Evolutionary conservation across 2,113 vertebrate species (phyloP).

Genomic region (Hoplias malabaricus): DNA sequence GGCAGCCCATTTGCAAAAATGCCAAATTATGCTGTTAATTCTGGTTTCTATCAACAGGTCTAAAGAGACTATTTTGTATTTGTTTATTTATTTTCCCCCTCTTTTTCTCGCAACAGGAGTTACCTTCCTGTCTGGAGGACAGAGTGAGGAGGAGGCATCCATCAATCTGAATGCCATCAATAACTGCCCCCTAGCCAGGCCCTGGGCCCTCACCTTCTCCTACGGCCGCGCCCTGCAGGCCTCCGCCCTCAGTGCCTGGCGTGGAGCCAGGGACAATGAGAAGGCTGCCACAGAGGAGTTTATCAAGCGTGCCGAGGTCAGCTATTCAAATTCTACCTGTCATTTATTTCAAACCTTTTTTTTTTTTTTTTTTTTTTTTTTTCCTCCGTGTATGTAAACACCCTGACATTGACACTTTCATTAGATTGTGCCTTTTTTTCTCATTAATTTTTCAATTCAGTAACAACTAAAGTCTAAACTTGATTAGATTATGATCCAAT

Average conservation of each 20-base stretch:
- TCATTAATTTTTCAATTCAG: too few relatives aligned
- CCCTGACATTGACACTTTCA: background rate
- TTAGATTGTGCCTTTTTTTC: too few relatives aligned
- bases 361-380: too few relatives aligned
- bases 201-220: slow-evolving; percentile 97
- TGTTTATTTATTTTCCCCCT: background rate
- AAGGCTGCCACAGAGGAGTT: slow-evolving; percentile 88
- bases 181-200: slow-evolving; percentile 81
- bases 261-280: slow-evolving; percentile 82
- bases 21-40: too few relatives aligned
- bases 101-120: slow-evolving; percentile 79
- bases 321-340: background rate
- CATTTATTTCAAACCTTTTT: too few relatives aligned
- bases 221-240: slow-evolving; percentile 96
- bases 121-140: slow-evolving; percentile 95
- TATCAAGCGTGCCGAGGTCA: slow-evolving; percentile 87
- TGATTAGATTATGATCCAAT: too few relatives aligned
- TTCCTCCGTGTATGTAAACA: too few relatives aligned
- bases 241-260: slow-evolving; percentile 89
- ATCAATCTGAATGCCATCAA: slow-evolving; percentile 96
- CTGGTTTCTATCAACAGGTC: background rate
- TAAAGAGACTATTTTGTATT: background rate
- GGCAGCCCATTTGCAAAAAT: too few relatives aligned
- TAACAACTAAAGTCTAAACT: too few relatives aligned
- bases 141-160: slow-evolving; percentile 95